Conservation (phyloP, 2,888 invertebrate species). For the Patella pellucida region DNA sequence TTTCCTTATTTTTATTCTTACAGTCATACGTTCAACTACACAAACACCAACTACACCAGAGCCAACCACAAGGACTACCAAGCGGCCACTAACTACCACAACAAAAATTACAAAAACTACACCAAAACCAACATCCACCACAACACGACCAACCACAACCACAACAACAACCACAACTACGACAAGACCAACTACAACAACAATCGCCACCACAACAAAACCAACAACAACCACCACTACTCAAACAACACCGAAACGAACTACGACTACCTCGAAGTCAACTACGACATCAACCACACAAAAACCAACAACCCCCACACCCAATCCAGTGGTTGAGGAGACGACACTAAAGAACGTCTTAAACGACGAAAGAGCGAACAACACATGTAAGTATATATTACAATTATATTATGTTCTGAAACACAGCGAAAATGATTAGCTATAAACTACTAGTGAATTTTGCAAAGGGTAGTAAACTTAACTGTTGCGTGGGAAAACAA, state of each 20-base stretch:
- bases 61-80: neutral
- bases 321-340: neutral
- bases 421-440: too few species aligned
- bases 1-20: too few species aligned
- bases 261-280: conserved; percentile 20
- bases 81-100: neutral
- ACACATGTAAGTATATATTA: too few species aligned
- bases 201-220: conserved; percentile 7
- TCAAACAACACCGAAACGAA: conserved; percentile 12
- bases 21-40: neutral
- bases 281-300: conserved; percentile 26
- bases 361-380: too few species aligned
- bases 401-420: too few species aligned
- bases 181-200: neutral
- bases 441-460: too few species aligned
- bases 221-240: conserved; percentile 14
- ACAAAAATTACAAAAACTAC: neutral
- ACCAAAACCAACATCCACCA: neutral
- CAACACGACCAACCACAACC: neutral
- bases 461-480: too few species aligned
- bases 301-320: conserved; percentile 18
- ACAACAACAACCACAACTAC: neutral
- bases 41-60: neutral
- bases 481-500: too few species aligned
- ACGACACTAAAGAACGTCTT: too few species aligned